These are phyloP conservation scores for Ernsta delagoae DNA, from an alignment of 2,888 invertebrate genomes.

Conservation along the genomic window DNA sequence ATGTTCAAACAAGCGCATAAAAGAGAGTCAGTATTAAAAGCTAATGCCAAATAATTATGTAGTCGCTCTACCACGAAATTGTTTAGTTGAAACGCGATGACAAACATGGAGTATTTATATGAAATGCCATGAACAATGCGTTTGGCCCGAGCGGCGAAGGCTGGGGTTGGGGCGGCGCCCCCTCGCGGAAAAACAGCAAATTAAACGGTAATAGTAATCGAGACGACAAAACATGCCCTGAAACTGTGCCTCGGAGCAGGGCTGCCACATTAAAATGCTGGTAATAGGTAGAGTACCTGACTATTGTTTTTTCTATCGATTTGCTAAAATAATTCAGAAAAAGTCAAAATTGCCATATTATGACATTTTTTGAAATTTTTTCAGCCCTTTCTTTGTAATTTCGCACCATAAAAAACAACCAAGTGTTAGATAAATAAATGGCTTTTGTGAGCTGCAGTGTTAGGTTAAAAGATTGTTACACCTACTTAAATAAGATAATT, in stretches of 20 bases:
- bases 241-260: constrained; percentile 16
- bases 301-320: too few species aligned
- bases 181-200: constrained; percentile 33
- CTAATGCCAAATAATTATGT: not conserved
- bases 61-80: constrained; percentile 5
- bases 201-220: constrained; percentile 38
- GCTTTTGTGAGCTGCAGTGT: too few species aligned
- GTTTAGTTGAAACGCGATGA: constrained; percentile 12
- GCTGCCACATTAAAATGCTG: constrained; percentile 6
- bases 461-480: too few species aligned
- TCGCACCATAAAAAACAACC: too few species aligned
- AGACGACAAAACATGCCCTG: constrained; percentile 33
- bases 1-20: not conserved
- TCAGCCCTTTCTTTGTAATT: too few species aligned
- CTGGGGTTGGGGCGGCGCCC: constrained; percentile 9
- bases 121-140: constrained; percentile 22
- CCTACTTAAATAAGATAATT: too few species aligned
- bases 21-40: not conserved
- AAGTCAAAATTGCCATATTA: too few species aligned
- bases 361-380: too few species aligned
- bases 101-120: constrained; percentile 16
- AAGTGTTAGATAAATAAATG: too few species aligned
- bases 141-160: not conserved
- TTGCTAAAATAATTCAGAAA: too few species aligned
- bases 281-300: too few species aligned